Evolutionary conservation across 2,888 invertebrate genomes (phyloP), one percentile per base, ranked within the genome.

Genomic region (Lottia scabra): DNA sequence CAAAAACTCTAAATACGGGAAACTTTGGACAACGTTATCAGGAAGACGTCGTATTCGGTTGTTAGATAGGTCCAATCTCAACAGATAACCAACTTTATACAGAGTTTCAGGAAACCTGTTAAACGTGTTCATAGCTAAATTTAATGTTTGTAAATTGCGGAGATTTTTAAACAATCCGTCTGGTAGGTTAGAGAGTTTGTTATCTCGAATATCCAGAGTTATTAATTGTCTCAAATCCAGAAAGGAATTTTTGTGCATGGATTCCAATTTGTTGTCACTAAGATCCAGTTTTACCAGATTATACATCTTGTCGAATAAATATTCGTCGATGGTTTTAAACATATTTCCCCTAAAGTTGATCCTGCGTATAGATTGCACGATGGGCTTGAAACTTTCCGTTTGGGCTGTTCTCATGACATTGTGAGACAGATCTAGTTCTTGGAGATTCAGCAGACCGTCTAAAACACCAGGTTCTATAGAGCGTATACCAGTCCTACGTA

Each of bases 381-480:
- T 43, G 16, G 73, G 72, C 38, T 68, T 27, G 12, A 76, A 72
- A 44, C 65, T 43, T 63, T 68, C 65, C 26, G 19, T 26, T 10
- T 38, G 44, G 27, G 74, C 65, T 8, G 10, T 15, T 19, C 70
- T 12, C 56, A 76, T 30, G 3, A 30, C 67, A 67, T 79, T 79
- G 48, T 72, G 44, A 13, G 77, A 77, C 13, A 79, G 65, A 63
- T 74, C 72, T 63, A 79, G 46, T 26, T 71, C 26, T 48, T 71
- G 71, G 10, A 79, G 68, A 16, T 68, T 71, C 4, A 56, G 62
- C 1, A 76, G 65, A 2, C 76, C 72, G 2, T 27, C 12, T n/a
- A 79, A 74, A 15, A 70, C 72, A 64, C 30, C 30, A 15, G 63
- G 68, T 44, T 67, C 68, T 1, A 79, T 38, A 10, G 26, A 56